Base-by-base conservation (phyloP, 30 jellyfish, hydroid and myxozoan species). In the Pelagia noctiluca region DNA sequence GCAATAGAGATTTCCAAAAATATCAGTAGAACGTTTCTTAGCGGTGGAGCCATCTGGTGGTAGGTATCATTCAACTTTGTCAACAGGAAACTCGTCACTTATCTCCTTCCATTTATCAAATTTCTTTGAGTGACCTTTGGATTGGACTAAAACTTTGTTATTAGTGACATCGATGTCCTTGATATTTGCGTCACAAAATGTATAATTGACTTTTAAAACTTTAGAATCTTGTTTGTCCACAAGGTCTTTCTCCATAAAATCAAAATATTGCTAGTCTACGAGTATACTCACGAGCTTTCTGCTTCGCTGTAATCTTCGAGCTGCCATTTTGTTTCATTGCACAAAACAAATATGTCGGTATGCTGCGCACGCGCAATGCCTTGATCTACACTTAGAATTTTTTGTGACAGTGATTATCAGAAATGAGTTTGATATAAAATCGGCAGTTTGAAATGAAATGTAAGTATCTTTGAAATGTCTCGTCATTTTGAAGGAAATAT, bases 31-130 rank as follows among this genome's bases (percentile, higher is more conserved):
- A 21, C 84, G 84, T 26, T 71, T 71, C 18, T 3, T 25, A 26
- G 46, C 1, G 16, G 71, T 32, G 19, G 0, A 5, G 8, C 0
- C 7, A 29, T 11, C 50, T 71, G 84, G 84, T 19, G 74, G 49
- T 0, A 25, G 64, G 24, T 16, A 47, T n/a, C 71, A 2, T 49
- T 71, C 73, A 37, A 72, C 22, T 49, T 71, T 71, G 4, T 12
- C 72, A 37, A 71, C 71, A 25, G 70, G 84, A 46, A 36, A 71
- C 37, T 71, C 70, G 26, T 34, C 84, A 2, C 29, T 19, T 2
- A 19, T 3, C 1, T 21, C 74, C 50, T 34, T 37, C 71, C 70
- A 71, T 47, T 71, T 70, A 22, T 71, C 84, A 49, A 19, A 71
- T 3, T 42, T 38, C 2, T 21, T 2, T 2, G 32, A 26, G 32